A percentile compares a stretch with the other conserved stretches of the same genome.
Evolutionary conservation across 2,797 vertebrate species (phyloP).

Genomic region (Morelia viridis): DNA sequence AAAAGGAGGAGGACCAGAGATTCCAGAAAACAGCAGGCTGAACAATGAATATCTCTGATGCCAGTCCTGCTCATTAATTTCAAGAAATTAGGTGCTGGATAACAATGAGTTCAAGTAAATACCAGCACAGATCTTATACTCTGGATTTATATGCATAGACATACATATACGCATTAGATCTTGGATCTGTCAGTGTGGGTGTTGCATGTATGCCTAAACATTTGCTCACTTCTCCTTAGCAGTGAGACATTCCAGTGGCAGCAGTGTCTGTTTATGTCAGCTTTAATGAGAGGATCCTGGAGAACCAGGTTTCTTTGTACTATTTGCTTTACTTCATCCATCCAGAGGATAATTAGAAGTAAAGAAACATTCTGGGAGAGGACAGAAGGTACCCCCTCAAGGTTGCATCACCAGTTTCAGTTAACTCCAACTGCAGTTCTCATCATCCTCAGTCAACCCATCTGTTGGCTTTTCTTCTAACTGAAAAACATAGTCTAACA

Average conservation of each 20-base stretch:
- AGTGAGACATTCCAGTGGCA: neutral
- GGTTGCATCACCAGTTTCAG: neutral
- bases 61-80: neutral
- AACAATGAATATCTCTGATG: neutral
- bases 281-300: neutral
- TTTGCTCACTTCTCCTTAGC: neutral
- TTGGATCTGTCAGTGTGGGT: neutral
- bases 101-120: neutral
- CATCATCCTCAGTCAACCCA: neutral
- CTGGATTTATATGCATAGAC: neutral
- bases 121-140: neutral
- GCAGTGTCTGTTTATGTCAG: neutral
- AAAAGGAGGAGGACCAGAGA: neutral
- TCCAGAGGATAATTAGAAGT: neutral
- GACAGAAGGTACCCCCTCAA: neutral
- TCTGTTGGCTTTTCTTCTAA: neutral
- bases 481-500: neutral
- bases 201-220: neutral
- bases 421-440: neutral
- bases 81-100: neutral
- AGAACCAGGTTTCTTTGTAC: neutral
- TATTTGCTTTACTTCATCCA: neutral
- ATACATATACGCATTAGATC: neutral
- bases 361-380: neutral
- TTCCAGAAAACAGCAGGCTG: neutral